Percentiles rank a stretch among this genome's conserved stretches.
Evolutionary conservation across 1,140 invertebrate species (phyloP).

Genomic region (Bombus vancouverensis): DNA sequence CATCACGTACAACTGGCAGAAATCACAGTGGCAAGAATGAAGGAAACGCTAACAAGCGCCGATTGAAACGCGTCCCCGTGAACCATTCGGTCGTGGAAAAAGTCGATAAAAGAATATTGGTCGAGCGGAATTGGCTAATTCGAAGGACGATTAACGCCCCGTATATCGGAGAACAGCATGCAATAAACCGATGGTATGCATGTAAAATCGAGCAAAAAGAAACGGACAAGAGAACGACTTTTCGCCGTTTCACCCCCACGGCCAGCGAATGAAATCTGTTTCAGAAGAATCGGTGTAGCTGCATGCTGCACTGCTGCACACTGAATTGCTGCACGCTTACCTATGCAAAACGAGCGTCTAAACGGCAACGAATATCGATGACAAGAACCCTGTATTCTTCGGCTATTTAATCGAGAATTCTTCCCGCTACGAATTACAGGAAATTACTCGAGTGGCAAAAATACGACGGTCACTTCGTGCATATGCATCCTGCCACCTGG

Average conservation of each 20-base stretch:
- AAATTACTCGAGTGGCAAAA: slow-evolving; percentile 53
- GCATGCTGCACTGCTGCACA: neutral
- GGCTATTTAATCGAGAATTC: slow-evolving; percentile 12
- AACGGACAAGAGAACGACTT: neutral
- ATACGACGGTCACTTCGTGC: slow-evolving; percentile 47
- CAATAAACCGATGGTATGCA: slow-evolving; percentile 24
- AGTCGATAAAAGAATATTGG: slow-evolving; percentile 29
- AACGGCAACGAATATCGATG: neutral
- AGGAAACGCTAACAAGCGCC: slow-evolving; percentile 15
- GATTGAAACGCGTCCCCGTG: neutral
- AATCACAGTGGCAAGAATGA: neutral
- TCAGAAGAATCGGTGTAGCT: slow-evolving; percentile 21
- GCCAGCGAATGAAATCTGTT: slow-evolving; percentile 12
- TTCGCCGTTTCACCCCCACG: neutral
- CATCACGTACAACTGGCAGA: neutral
- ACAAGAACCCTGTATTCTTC: neutral
- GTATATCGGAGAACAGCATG: neutral
- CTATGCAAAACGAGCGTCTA: slow-evolving; percentile 4
- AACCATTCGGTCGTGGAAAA: neutral
- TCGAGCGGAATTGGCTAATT: slow-evolving; percentile 31
- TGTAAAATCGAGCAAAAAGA: slow-evolving; percentile 15
- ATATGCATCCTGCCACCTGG: slow-evolving; percentile 50
- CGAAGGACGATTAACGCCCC: slow-evolving; percentile 45
- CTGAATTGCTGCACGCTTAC: neutral
- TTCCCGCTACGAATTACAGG: slow-evolving; percentile 52